Base-by-base conservation (phyloP, 2,888 invertebrate species). In the Thymelicus acteon region DNA sequence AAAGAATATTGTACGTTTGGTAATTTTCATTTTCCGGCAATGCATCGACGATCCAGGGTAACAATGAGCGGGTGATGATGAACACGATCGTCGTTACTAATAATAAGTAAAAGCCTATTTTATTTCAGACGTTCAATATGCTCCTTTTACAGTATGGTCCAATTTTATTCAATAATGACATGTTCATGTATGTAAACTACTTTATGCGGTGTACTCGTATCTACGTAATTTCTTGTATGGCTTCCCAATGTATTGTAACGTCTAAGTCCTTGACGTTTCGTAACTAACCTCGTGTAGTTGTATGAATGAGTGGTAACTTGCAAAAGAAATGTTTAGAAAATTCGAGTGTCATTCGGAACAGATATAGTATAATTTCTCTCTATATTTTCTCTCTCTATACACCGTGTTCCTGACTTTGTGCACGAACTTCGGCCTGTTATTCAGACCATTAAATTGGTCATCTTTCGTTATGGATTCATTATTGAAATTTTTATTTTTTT, bases 231-330 rank as follows among this genome's bases (percentile, higher is more conserved):
- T 73, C 75, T 78, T 74, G 74, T 84, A 84, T 64, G 86, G 85
- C 80, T 87, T 88, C 86, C 72, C 80, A 73, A 75, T 78, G 74
- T 80, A 77, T 81, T 77, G 75, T 75, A 78, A 75, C 79, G 75
- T 74, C 69, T 72, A 72, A 75, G 82, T 80, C 84, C 84, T 86
- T 85, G 83, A 83, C 83, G 83, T 83, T 85, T 84, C 79, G 82
- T 84, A 85, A 87, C 65, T 75, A 80, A 69, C 74, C 74, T 74
- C 75, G 73, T 75, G 76, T 73, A 71, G 61, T 24, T 54, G 24
- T 54, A 54, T 54, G 61, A 19, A 61, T 61, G 61, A 61, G 12
- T 31, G 47, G 40, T 19, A 19, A 39, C 19, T 44, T 60, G 10
- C 31, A 12, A 57, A 57, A 12, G 6, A 0, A 8, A 6, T 24